A percentile compares a stretch with the other conserved stretches of the same genome.
phyloP scores from a whole-genome alignment of 2,113 vertebrate species.

The Aplodontia rufa region DNA sequence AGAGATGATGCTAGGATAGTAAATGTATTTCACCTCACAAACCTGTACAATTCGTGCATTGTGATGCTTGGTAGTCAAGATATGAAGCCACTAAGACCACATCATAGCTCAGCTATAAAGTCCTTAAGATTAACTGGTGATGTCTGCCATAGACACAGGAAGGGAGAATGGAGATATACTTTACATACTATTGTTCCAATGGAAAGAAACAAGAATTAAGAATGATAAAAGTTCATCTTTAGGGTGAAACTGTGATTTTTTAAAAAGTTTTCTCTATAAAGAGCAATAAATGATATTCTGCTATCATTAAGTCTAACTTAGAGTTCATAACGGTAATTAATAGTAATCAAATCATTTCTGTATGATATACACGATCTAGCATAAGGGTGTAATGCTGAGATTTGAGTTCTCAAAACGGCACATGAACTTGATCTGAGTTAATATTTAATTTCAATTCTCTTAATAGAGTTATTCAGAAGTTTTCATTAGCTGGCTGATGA shows the following conservation, averaged over 20 bases:
- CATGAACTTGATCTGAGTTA: not conserved
- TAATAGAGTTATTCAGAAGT: not conserved
- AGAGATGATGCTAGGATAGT: not conserved
- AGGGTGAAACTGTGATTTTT: not conserved
- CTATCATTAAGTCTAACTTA: not conserved
- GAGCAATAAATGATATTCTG: not conserved
- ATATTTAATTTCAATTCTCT: not conserved
- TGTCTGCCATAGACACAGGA: not conserved
- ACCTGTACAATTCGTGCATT: not conserved
- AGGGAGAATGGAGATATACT: not conserved
- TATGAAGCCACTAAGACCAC: not conserved
- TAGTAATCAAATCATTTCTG: not conserved
- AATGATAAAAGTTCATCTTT: not conserved
- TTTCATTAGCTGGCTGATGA: not conserved
- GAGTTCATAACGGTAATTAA: not conserved
- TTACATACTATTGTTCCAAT: fast-evolving
- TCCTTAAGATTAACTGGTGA: not conserved
- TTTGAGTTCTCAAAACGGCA: not conserved
- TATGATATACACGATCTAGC: not conserved
- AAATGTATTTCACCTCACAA: not conserved
- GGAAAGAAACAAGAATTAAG: not conserved
- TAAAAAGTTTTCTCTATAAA: not conserved
- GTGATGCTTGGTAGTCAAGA: not conserved
- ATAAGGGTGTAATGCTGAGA: fast-evolving
- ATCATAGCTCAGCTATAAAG: not conserved